Evolutionary conservation across 1,140 invertebrate genomes (phyloP).

Genomic region (Platorchestia sp.): DNA sequence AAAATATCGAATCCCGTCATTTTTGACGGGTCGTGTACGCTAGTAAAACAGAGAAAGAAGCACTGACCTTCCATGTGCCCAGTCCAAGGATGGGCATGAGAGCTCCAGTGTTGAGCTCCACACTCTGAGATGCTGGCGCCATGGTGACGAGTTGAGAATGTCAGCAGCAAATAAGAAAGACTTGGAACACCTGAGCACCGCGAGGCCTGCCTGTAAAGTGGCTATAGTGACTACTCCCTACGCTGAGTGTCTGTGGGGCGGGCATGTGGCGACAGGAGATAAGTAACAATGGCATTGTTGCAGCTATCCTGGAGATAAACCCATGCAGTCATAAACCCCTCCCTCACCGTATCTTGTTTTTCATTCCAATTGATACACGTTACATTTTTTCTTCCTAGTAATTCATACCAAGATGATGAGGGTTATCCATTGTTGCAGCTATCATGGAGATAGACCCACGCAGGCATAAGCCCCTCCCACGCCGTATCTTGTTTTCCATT

Average conservation of each 20-base stretch:
- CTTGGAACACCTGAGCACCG: background rate
- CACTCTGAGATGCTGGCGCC: background rate
- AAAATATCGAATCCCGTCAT: no score
- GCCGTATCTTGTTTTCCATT: no score
- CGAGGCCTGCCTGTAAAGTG: background rate
- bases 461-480: no score
- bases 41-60: background rate
- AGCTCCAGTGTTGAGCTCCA: slow-evolving; percentile 49
- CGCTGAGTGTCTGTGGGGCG: background rate
- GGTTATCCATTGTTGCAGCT: no score
- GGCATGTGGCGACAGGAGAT: background rate
- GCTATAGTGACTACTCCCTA: background rate
- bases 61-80: slow-evolving; percentile 56
- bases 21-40: no score
- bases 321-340: no score
- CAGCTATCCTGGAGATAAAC: no score
- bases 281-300: background rate
- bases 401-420: no score
- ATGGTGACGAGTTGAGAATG: background rate
- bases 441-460: no score
- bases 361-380: no score
- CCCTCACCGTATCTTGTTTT: no score
- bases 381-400: no score
- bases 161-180: background rate
- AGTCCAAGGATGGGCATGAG: slow-evolving; percentile 51